Evolutionary conservation across 1,140 invertebrate species (phyloP).

Genomic region (Trinorchestia longiramus): DNA sequence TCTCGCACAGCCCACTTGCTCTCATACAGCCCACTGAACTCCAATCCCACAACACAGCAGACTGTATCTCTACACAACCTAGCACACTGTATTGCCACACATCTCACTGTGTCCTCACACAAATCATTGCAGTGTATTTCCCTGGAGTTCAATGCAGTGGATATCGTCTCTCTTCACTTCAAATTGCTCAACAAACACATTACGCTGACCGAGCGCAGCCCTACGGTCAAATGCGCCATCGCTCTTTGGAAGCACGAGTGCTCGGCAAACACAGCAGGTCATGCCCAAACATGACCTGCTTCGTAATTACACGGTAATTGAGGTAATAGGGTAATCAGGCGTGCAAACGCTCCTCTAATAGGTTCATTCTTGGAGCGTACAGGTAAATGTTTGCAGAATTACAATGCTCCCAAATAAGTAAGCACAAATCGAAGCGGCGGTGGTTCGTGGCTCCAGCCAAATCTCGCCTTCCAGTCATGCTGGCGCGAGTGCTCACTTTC

Average conservation of each 20-base stretch:
- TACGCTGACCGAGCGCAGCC: not conserved
- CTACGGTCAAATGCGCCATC: not conserved
- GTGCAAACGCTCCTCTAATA: slow-evolving; percentile 47
- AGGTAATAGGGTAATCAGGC: slow-evolving; percentile 48
- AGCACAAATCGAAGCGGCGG: slow-evolving; percentile 14
- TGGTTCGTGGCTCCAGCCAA: too few relatives aligned
- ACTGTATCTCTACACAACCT: too few relatives aligned
- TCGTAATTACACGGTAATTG: slow-evolving; percentile 44
- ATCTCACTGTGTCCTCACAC: not conserved
- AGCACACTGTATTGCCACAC: too few relatives aligned
- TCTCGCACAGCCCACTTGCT: too few relatives aligned
- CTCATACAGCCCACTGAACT: too few relatives aligned
- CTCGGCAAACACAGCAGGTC: not conserved
- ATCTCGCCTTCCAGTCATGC: too few relatives aligned
- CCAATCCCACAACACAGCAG: too few relatives aligned
- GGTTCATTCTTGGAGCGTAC: not conserved
- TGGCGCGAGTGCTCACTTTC: too few relatives aligned
- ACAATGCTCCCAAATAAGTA: not conserved
- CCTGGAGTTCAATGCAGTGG: not conserved
- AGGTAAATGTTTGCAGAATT: slow-evolving; percentile 16
- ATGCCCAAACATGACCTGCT: slow-evolving; percentile 24
- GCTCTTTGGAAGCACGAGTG: not conserved
- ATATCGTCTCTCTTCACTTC: not conserved
- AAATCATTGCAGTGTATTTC: not conserved
- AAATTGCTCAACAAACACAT: slow-evolving; percentile 3